These are phyloP conservation scores for Argyresthia albistria DNA, from an alignment of 2,888 invertebrate genomes.

Conservation along the genomic window DNA sequence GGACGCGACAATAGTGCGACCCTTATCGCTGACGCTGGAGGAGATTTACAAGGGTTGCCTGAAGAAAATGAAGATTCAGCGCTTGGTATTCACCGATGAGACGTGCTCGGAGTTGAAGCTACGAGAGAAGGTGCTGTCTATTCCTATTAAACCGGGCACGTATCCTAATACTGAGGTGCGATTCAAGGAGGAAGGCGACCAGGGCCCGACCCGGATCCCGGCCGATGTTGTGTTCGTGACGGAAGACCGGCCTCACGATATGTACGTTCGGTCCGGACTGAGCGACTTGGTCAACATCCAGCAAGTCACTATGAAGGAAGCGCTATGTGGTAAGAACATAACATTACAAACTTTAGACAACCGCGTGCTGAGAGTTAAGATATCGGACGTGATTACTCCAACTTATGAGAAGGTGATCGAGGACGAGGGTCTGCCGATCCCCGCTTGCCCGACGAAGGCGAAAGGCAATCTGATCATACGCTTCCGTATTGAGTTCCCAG, in stretches of 20 bases:
- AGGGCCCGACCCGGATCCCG: constrained; percentile 80
- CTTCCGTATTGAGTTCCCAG: constrained; percentile 68
- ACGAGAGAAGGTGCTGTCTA: constrained; percentile 80
- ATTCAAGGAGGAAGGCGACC: constrained; percentile 87
- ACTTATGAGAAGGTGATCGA: constrained; percentile 78
- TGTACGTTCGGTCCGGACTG: constrained; percentile 74
- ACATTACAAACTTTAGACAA: constrained; percentile 80
- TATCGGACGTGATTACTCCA: constrained; percentile 80
- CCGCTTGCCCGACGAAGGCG: constrained; percentile 70
- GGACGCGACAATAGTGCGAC: constrained; percentile 57
- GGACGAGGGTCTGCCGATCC: constrained; percentile 82
- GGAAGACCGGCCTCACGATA: constrained; percentile 79
- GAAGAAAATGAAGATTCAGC: constrained; percentile 88
- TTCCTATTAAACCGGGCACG: constrained; percentile 83
- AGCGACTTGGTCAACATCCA: constrained; percentile 77
- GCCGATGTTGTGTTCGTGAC: constrained; percentile 84
- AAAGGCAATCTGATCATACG: constrained; percentile 80
- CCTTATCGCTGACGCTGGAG: constrained; percentile 63
- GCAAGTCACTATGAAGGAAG: constrained; percentile 77
- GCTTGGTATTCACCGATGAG: constrained; percentile 77
- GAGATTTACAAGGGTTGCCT: constrained; percentile 80
- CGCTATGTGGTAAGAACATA: constrained; percentile 79
- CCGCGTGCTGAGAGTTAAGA: constrained; percentile 76
- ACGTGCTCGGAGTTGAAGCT: constrained; percentile 74
- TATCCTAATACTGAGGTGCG: constrained; percentile 79